phyloP scores from a whole-genome alignment of 2,113 vertebrate species.

The Paralichthys olivaceus region DNA sequence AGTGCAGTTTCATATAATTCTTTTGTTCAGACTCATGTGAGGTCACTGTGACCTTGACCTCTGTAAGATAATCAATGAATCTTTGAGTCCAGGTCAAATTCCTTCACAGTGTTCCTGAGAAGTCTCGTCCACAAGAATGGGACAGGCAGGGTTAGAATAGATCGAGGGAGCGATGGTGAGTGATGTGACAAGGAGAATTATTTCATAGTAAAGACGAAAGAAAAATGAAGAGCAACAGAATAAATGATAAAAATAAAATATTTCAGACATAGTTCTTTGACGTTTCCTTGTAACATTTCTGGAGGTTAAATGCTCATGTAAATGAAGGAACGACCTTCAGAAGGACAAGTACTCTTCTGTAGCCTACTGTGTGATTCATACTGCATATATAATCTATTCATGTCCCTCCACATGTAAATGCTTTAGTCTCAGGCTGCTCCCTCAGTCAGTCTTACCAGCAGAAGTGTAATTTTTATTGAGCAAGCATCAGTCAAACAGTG shows the following conservation, averaged over 20 bases:
- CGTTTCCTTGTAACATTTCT: neutral
- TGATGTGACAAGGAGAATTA: too few species aligned
- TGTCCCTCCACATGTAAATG: neutral
- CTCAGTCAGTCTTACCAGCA: constrained; percentile 16
- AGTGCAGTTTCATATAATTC: neutral
- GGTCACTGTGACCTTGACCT: neutral
- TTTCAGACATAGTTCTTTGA: too few species aligned
- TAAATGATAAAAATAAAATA: too few species aligned
- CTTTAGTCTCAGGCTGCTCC: constrained; percentile 6
- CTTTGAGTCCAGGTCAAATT: neutral
- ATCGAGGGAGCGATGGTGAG: too few species aligned
- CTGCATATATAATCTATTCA: neutral
- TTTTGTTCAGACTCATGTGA: neutral
- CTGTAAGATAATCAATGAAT: neutral
- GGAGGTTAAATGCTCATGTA: neutral
- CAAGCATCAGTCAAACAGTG: constrained; percentile 5
- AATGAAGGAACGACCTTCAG: neutral
- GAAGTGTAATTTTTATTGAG: constrained; percentile 5
- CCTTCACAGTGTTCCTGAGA: too few species aligned
- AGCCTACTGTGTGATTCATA: neutral
- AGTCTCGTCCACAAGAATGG: too few species aligned
- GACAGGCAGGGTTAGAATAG: too few species aligned
- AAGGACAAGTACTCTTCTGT: neutral
- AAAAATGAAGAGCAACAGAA: too few species aligned
- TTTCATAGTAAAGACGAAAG: too few species aligned